Evolutionary conservation across 2,113 vertebrate species (phyloP).

Genomic region (Cyanoramphus novaezelandiae): DNA sequence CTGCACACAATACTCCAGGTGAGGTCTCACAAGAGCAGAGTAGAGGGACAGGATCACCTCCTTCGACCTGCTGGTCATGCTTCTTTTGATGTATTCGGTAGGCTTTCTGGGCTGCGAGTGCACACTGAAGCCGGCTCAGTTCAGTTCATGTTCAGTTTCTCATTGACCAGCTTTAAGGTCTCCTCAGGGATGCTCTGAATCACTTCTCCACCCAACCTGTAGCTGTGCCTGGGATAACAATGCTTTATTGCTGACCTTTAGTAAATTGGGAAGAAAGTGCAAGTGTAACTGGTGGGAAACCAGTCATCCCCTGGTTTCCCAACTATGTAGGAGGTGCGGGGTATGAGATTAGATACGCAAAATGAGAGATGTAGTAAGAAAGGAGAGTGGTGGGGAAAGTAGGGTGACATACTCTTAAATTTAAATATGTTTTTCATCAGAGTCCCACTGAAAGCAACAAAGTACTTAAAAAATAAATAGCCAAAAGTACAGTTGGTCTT

Average conservation of each 20-base stretch:
- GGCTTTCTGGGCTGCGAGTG: neutral
- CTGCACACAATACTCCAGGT: too few relatives aligned
- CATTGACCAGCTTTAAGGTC: neutral
- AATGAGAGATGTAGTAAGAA: neutral
- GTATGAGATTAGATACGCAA: neutral
- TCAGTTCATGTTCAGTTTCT: neutral
- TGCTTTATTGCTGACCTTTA: neutral
- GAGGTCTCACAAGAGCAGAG: neutral
- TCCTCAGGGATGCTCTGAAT: neutral
- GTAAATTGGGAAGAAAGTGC: neutral
- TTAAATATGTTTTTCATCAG: neutral
- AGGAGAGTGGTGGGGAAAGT: neutral
- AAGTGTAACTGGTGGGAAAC: neutral
- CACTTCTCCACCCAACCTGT: neutral
- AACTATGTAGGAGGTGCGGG: neutral
- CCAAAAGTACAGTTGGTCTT: neutral
- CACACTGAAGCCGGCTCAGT: neutral
- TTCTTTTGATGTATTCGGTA: neutral
- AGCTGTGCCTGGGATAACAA: neutral
- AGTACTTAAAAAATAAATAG: neutral
- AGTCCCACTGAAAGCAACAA: neutral
- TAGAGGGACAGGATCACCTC: neutral
- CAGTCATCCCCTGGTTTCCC: neutral
- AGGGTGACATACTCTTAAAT: neutral
- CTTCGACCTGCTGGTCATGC: neutral